phyloP scores from a whole-genome alignment of 2,113 vertebrate genomes.

The Melanostigma gelatinosum region DNA sequence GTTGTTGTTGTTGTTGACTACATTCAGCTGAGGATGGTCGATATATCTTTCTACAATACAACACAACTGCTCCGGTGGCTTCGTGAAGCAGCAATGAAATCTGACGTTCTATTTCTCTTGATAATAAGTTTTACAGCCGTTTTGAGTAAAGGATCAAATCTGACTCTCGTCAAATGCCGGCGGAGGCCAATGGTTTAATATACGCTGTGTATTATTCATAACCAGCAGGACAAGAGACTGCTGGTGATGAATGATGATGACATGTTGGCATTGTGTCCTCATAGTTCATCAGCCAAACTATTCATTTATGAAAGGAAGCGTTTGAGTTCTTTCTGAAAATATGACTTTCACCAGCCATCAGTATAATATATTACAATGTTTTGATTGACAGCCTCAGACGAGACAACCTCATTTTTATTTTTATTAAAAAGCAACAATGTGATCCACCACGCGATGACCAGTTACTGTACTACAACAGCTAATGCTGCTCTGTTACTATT shows the following conservation, averaged over 20 bases:
- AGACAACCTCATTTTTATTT: not conserved
- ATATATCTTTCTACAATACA: not conserved
- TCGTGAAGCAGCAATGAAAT: not conserved
- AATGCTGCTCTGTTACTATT: constrained; percentile 12
- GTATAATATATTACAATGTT: not conserved
- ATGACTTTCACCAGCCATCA: not conserved
- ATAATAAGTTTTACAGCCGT: not conserved
- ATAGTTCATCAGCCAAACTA: not conserved
- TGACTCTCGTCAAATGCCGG: not conserved
- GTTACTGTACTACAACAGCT: not conserved
- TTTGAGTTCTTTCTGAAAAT: no score
- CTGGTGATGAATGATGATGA: not conserved
- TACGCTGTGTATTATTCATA: not conserved
- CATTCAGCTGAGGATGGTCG: not conserved
- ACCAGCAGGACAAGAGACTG: not conserved
- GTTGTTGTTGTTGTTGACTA: not conserved
- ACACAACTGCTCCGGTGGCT: not conserved
- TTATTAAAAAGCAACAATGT: no score
- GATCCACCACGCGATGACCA: not conserved
- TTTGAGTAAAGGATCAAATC: constrained; percentile 6
- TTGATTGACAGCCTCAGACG: not conserved
- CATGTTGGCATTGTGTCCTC: no score
- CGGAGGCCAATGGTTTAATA: not conserved
- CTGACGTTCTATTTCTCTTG: constrained; percentile 4
- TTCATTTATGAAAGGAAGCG: no score